Base-by-base conservation (phyloP, 2,113 vertebrate species). In the Nothocercus julius region DNA sequence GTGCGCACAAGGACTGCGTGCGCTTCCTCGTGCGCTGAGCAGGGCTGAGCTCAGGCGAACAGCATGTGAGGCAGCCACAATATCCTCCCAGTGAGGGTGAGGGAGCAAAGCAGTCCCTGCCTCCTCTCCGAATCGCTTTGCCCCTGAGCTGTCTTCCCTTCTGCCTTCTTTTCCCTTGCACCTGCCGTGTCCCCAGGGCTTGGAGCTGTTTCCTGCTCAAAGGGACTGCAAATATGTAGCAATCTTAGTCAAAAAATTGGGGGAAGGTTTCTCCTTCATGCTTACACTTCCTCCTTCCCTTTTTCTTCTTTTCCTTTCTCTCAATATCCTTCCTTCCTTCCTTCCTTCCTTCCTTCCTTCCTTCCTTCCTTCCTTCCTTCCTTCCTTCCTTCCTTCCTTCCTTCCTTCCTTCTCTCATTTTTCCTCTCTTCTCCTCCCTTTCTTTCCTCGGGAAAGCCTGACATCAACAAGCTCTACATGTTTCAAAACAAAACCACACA, bases 51-150 rank as follows among this genome's bases (percentile, higher is more conserved):
- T 72, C 32, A 53, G 40, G 3, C 0, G 7, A 62, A 34, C 16
- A 0, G 2, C 27, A 1, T 1, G 12, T 19, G 32, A 32, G 38
- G n/a, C 22, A 25, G 84, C 36, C 64, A 47, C 36, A 11, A 3
- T 13, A 36, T 70, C n/a, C 59, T 40, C 1, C 20, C 38, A 16
- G 38, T 8, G 32, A 75, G 22, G 14, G n/a, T 27, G 44, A 59
- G 42, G 25, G 17, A 47, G 44, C 63, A 88, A 72, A 62, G 64
- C 9, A 44, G 64, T 25, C 40, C 36, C 38, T 44, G 21, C 21
- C 51, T 77, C 2, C 76, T 19, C 62, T 56, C 68, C 44, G 13
- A 80, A 56, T 13, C 15, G 24, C 21, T 32, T 24, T 20, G 44
- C 62, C 62, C 62, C 10, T 63, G 32, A 67, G 79, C 40, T 67